Evolutionary conservation across 2,888 invertebrate genomes (phyloP).

Genomic region (Drosophila leonis): DNA sequence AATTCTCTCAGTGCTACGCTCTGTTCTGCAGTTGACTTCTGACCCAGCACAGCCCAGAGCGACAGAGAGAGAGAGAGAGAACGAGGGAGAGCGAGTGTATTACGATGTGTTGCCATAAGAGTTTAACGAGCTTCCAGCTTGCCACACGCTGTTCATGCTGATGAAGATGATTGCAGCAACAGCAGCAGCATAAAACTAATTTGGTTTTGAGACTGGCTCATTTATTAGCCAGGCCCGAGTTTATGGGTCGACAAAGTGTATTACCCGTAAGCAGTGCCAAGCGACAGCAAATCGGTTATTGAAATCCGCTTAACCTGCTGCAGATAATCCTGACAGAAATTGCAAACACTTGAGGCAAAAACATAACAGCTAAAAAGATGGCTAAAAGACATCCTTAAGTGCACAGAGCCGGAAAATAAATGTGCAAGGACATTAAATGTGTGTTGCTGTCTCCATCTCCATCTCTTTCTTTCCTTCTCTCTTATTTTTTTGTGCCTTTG

Average conservation of each 20-base stretch:
- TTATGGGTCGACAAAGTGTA: conserved; percentile 13
- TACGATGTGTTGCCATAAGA: conserved; percentile 68
- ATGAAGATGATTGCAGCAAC: conserved; percentile 55
- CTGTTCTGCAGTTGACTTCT: conserved; percentile 36
- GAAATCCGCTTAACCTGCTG: conserved; percentile 49
- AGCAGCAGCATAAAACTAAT: conserved; percentile 63
- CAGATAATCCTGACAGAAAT: conserved; percentile 30
- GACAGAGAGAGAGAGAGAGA: background rate
- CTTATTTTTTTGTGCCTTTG: conserved; percentile 59
- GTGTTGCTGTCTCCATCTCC: background rate
- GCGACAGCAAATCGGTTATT: conserved; percentile 49
- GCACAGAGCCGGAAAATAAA: conserved; percentile 40
- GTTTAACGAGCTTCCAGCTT: conserved; percentile 69
- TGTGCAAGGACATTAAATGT: conserved; percentile 53
- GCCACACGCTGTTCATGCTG: conserved; percentile 25
- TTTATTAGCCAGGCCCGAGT: conserved; percentile 53
- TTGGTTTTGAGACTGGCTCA: conserved; percentile 60
- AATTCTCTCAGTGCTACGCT: conserved; percentile 55
- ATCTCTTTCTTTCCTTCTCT: background rate
- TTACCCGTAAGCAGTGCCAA: conserved; percentile 11
- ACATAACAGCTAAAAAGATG: conserved; percentile 7
- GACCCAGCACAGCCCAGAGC: conserved; percentile 8
- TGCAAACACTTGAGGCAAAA: conserved; percentile 54
- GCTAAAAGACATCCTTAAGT: conserved; percentile 39
- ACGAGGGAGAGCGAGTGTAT: conserved; percentile 26